Evolutionary conservation across 2,113 vertebrate species (phyloP).

Genomic region (Myiozetetes cayanensis): DNA sequence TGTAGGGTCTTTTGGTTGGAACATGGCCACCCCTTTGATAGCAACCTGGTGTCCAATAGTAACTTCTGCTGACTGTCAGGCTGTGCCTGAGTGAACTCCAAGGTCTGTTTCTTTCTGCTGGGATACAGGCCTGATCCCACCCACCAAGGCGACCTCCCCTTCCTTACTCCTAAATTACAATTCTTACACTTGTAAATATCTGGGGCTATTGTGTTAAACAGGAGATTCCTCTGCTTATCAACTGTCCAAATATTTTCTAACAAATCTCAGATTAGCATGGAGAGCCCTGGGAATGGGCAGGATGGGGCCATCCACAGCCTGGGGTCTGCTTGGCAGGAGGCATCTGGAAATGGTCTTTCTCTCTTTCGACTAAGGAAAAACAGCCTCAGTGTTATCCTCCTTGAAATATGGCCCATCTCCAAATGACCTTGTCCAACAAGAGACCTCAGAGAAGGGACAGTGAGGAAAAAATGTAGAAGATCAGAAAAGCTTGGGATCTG

Average conservation of each 20-base stretch:
- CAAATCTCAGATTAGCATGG: constrained; percentile 14
- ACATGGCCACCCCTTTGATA: background rate
- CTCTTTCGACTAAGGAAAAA: background rate
- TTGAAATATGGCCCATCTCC: background rate
- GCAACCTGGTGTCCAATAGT: background rate
- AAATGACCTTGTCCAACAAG: background rate
- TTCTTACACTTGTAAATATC: constrained; percentile 39
- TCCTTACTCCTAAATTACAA: background rate
- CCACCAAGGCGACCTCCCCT: background rate
- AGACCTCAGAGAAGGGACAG: background rate
- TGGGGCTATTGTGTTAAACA: constrained; percentile 37
- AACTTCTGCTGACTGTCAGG: background rate
- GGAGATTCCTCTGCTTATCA: constrained; percentile 18
- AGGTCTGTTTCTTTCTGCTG: background rate
- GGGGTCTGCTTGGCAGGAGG: background rate
- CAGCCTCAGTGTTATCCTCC: background rate
- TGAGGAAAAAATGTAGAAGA: background rate
- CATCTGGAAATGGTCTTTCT: constrained; percentile 11
- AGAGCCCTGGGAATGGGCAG: background rate
- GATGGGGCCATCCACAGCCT: background rate
- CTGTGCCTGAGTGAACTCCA: background rate
- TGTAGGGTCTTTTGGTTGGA: background rate
- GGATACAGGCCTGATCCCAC: background rate
- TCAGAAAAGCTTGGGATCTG: background rate
- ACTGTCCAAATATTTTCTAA: constrained; percentile 53